These are phyloP conservation scores for Ptycholaimellus sp. DNA, from an alignment of 2,888 invertebrate species.

Conservation along the genomic window DNA sequence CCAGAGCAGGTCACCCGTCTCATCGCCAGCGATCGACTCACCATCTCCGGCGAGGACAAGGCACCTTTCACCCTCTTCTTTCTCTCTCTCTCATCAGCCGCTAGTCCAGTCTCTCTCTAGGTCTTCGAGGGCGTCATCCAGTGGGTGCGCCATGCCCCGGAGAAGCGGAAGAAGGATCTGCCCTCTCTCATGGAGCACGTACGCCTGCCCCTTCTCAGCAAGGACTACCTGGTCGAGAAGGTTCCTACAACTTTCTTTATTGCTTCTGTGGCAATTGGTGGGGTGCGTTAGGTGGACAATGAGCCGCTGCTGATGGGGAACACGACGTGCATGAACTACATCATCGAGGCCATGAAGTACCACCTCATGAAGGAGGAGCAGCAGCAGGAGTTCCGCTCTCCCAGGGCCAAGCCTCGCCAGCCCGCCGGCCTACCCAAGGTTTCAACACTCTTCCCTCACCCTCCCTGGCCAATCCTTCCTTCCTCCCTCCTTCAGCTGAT, in stretches of 20 bases:
- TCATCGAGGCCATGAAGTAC: conserved; percentile 79
- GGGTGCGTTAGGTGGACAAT: conserved; percentile 35
- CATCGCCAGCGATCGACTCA: conserved; percentile 17
- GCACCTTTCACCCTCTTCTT: conserved; percentile 28
- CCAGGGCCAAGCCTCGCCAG: conserved; percentile 52
- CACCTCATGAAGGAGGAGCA: conserved; percentile 67
- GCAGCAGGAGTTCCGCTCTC: conserved; percentile 46
- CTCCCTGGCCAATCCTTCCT: no score
- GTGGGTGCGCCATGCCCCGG: conserved; percentile 49
- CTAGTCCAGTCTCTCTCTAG: conserved; percentile 23
- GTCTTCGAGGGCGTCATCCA: conserved; percentile 58
- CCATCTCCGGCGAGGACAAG: conserved; percentile 59
- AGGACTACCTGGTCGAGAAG: conserved; percentile 62
- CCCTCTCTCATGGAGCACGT: conserved; percentile 69
- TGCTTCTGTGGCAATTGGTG: background rate
- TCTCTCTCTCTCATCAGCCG: background rate
- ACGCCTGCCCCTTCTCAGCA: conserved; percentile 63
- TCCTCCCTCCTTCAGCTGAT: conserved; percentile 36
- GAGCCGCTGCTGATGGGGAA: conserved; percentile 42
- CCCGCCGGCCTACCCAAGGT: conserved; percentile 56
- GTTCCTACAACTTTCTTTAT: conserved; percentile 36
- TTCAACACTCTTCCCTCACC: no score
- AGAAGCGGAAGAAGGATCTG: conserved; percentile 41
- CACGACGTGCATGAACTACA: conserved; percentile 45
- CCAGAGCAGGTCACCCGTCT: background rate